A percentile compares a stretch with the other conserved stretches of the same genome.
Conservation (phyloP, 1,140 invertebrate species). For the Latrodectus geometricus region DNA sequence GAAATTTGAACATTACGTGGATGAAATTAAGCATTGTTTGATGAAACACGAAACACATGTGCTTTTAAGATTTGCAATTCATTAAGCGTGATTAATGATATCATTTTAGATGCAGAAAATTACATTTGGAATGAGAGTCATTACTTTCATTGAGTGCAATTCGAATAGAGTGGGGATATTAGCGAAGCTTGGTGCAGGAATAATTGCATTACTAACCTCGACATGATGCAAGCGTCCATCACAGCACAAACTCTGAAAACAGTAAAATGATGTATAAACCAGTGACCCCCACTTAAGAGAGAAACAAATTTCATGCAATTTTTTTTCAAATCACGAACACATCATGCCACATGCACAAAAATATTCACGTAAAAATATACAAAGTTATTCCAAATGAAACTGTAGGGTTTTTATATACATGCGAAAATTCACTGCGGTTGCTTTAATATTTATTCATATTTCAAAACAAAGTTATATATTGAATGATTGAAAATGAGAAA, state of each 20-base stretch:
- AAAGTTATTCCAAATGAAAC: too few relatives aligned
- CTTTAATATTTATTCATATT: too few relatives aligned
- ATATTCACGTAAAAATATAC: conserved; percentile 18
- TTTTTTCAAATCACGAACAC: conserved; percentile 50
- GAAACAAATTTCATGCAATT: conserved; percentile 59
- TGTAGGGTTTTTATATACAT: too few relatives aligned
- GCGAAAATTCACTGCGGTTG: too few relatives aligned
- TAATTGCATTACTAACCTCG: conserved; percentile 54
- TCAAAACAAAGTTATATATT: too few relatives aligned
- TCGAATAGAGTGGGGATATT: too few relatives aligned
- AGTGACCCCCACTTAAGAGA: conserved; percentile 40
- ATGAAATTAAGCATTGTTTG: background rate
- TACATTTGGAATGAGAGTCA: too few relatives aligned
- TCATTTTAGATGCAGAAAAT: background rate
- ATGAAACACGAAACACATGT: too few relatives aligned
- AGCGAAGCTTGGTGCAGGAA: too few relatives aligned
- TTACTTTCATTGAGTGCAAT: too few relatives aligned
- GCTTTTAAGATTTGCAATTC: conserved; percentile 13
- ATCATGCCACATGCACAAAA: conserved; percentile 51
- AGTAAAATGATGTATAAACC: conserved; percentile 53
- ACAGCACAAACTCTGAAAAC: conserved; percentile 59
- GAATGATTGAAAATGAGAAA: too few relatives aligned
- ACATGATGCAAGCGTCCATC: conserved; percentile 38
- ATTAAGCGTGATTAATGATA: conserved; percentile 25
- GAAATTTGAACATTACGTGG: too few relatives aligned